Conservation (phyloP, 2,113 vertebrate species). For the Elgaria multicarinata region DNA sequence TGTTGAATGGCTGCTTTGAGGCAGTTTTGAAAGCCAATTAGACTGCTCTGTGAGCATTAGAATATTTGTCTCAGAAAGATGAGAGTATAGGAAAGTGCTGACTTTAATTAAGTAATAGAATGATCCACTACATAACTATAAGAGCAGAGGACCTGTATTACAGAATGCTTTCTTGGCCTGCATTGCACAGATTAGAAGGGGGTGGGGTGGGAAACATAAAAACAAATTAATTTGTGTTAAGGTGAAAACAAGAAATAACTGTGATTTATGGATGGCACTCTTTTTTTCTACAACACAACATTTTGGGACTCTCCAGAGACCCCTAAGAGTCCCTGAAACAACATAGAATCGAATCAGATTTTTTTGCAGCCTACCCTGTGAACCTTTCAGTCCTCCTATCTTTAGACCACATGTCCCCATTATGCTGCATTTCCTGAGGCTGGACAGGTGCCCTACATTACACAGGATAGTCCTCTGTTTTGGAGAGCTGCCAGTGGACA, state of each 20-base stretch:
- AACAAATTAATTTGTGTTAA: background rate
- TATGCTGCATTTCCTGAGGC: background rate
- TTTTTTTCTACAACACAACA: background rate
- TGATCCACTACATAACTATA: background rate
- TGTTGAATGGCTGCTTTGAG: constrained; percentile 1
- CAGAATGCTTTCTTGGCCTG: background rate
- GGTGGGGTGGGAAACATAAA: background rate
- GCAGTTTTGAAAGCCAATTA: constrained; percentile 23
- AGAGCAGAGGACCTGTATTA: constrained; percentile 17
- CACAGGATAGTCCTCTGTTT: no score
- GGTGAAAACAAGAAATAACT: background rate
- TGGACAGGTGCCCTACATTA: no score
- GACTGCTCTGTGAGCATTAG: constrained; percentile 20
- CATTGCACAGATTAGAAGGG: constrained; percentile 18
- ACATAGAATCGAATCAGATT: background rate
- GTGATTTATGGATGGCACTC: background rate
- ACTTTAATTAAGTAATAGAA: constrained; percentile 29
- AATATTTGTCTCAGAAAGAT: constrained; percentile 37
- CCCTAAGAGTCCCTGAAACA: no score
- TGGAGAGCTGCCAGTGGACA: no score
- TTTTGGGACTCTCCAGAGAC: background rate
- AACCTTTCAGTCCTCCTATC: background rate
- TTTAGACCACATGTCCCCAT: background rate
- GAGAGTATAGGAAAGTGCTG: constrained; percentile 13
- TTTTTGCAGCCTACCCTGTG: background rate